Evolutionary conservation across 2,113 vertebrate genomes (phyloP).

Genomic region (Mustelus asterias): DNA sequence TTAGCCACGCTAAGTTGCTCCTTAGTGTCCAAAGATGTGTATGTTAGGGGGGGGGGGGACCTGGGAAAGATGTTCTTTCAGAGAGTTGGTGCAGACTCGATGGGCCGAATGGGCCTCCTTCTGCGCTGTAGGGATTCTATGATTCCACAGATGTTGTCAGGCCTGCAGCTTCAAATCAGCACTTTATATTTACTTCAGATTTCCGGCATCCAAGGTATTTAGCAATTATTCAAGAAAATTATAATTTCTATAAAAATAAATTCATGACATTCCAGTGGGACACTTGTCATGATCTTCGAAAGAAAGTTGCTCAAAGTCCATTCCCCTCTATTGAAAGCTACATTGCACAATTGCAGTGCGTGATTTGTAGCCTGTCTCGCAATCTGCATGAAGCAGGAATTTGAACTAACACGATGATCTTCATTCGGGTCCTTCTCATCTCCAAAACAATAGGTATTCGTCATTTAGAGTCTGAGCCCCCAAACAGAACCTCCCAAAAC

Average conservation of each 20-base stretch:
- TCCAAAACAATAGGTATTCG: neutral
- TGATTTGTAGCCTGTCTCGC: no score
- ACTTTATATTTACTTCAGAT: no score
- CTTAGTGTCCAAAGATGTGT: no score
- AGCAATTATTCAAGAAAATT: neutral
- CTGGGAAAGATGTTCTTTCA: no score
- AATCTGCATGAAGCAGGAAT: neutral
- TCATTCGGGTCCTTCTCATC: neutral
- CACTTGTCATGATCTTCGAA: neutral
- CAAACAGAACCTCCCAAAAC: neutral
- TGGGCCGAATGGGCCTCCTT: no score
- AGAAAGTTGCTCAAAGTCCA: neutral
- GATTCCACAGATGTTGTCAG: no score
- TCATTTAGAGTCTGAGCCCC: neutral
- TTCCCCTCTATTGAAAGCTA: neutral
- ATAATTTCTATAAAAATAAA: neutral
- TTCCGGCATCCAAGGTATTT: no score
- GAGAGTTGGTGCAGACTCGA: no score
- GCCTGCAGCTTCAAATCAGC: no score
- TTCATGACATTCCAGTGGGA: neutral
- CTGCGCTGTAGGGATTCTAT: no score
- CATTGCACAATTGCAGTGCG: neutral
- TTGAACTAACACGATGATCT: neutral
- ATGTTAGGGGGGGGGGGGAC: no score
- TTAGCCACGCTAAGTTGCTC: no score